A percentile compares a stretch with the other conserved stretches of the same genome.
phyloP scores from a whole-genome alignment of 2,113 vertebrate species.

The Dicaeum eximium region DNA sequence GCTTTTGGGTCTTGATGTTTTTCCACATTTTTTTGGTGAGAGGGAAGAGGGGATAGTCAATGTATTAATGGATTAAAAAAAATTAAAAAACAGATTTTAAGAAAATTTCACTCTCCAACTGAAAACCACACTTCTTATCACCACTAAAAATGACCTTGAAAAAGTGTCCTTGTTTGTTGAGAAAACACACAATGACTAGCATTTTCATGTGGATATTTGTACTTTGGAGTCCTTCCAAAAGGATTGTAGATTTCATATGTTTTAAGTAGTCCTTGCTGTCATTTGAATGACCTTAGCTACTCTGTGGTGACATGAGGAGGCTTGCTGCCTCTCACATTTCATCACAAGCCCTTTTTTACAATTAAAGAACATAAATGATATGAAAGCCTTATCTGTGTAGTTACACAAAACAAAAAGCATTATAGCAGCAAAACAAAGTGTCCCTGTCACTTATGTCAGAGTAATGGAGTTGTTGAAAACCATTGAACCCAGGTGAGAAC shows the following conservation, averaged over 20 bases:
- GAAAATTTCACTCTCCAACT: not conserved
- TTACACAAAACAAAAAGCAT: not conserved
- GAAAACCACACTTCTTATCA: not conserved
- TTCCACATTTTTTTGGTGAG: rapidly evolving
- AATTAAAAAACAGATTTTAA: not conserved
- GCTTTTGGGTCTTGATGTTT: rapidly evolving
- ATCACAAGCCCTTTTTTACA: not conserved
- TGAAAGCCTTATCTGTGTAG: not conserved
- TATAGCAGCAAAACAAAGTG: not conserved
- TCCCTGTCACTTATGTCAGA: not conserved
- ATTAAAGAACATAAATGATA: not conserved
- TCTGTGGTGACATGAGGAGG: not conserved
- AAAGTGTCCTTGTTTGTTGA: not conserved
- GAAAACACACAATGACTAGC: not conserved
- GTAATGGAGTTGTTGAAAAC: not conserved
- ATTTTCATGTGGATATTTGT: not conserved
- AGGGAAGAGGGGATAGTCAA: rapidly evolving
- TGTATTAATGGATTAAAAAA: not conserved
- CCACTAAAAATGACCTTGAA: not conserved
- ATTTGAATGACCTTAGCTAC: not conserved
- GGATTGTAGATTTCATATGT: not conserved
- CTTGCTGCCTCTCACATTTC: not conserved
- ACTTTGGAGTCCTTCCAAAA: not conserved
- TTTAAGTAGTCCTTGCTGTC: not conserved
- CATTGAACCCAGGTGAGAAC: not conserved